These are phyloP conservation scores for Tachysurus vachellii DNA, from an alignment of 2,113 vertebrate genomes.

Conservation along the genomic window DNA sequence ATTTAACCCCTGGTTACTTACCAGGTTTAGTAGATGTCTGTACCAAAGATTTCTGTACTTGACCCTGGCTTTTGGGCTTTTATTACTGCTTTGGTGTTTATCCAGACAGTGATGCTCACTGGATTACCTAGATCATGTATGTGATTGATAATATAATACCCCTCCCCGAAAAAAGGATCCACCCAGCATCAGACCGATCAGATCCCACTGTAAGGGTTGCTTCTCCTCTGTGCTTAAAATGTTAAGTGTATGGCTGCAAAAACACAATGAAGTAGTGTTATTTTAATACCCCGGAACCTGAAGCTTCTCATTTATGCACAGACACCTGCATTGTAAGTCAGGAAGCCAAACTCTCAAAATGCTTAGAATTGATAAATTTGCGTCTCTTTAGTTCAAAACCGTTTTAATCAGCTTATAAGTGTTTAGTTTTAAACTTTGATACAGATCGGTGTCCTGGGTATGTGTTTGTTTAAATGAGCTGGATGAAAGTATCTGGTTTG, in stretches of 20 bases:
- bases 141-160: background rate
- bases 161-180: background rate
- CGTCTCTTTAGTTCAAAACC: background rate
- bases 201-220: background rate
- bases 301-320: background rate
- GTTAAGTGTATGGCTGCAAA: background rate
- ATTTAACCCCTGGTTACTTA: background rate
- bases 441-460: background rate
- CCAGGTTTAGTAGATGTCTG: background rate
- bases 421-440: background rate
- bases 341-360: background rate
- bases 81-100: background rate
- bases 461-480: background rate
- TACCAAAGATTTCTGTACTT: background rate
- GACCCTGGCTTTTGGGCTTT: too few species aligned
- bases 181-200: background rate
- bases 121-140: background rate
- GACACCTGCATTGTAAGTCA: background rate
- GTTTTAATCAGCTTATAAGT: too few species aligned
- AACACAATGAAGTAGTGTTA: background rate
- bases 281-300: conserved; percentile 2
- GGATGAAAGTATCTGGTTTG: background rate
- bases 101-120: background rate
- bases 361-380: background rate
- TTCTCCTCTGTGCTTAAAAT: background rate